phyloP scores from a whole-genome alignment of 2,888 invertebrate genomes.

The Lasioglossum vierecki region DNA sequence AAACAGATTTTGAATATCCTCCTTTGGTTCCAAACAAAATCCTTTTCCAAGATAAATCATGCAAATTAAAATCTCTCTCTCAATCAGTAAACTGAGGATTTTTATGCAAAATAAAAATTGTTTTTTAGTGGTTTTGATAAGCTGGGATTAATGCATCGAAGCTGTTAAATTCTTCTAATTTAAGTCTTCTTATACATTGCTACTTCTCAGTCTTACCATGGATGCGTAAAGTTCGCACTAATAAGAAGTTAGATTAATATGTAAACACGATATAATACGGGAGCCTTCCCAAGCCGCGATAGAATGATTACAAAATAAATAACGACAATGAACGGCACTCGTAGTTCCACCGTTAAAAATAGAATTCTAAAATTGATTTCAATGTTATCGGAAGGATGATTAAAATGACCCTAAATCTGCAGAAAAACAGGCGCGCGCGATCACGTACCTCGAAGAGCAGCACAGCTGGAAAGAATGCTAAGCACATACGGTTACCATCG shows the following conservation, averaged over 20 bases:
- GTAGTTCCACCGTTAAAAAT: neutral
- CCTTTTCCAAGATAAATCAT: neutral
- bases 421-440: neutral
- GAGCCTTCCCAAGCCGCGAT: neutral
- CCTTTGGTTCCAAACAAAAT: neutral
- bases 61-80: no score
- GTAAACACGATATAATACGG: neutral
- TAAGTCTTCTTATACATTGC: neutral
- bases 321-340: neutral
- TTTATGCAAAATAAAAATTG: neutral
- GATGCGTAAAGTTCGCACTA: neutral
- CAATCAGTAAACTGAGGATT: neutral
- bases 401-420: neutral
- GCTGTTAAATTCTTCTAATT: no score
- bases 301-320: neutral
- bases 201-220: neutral
- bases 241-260: neutral
- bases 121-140: neutral
- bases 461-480: slow-evolving; percentile 19
- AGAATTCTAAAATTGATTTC: neutral
- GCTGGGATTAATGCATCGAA: neutral
- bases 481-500: slow-evolving; percentile 15
- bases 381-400: neutral
- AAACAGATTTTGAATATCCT: neutral
- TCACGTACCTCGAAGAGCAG: neutral